Conservation (phyloP, 2,888 invertebrate genomes). For the Drosophila austrosaltans region DNA sequence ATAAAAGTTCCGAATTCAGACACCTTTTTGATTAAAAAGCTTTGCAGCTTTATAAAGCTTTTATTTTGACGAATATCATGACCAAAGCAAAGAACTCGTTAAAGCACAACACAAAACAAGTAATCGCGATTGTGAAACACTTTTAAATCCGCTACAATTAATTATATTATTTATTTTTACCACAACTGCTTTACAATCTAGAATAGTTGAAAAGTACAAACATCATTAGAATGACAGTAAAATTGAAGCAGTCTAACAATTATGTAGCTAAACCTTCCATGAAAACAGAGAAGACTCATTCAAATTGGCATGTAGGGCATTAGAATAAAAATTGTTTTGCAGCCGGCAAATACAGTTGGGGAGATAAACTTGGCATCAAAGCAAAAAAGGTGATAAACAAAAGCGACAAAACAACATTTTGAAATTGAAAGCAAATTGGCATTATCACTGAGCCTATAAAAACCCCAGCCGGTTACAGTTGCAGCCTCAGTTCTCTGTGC, state of each 20-base stretch:
- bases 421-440: constrained; percentile 37
- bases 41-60: constrained; percentile 3
- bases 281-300: not conserved
- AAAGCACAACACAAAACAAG: constrained; percentile 6
- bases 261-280: not conserved
- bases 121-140: not conserved
- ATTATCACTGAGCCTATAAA: constrained; percentile 54
- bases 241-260: not conserved
- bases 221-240: not conserved
- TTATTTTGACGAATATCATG: not conserved
- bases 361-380: constrained; percentile 27
- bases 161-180: not conserved
- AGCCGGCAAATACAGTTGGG: constrained; percentile 55
- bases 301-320: not conserved
- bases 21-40: constrained; percentile 16
- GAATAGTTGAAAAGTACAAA: not conserved
- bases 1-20: not conserved
- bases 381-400: constrained; percentile 42
- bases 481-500: constrained; percentile 54
- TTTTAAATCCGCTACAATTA: not conserved
- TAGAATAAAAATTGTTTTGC: not conserved
- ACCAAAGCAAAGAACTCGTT: not conserved
- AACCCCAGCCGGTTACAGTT: constrained; percentile 27
- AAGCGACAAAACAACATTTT: constrained; percentile 28
- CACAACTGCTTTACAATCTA: not conserved